These are phyloP conservation scores for Danaus melanippus DNA, from an alignment of 1,140 invertebrate species.

Conservation along the genomic window DNA sequence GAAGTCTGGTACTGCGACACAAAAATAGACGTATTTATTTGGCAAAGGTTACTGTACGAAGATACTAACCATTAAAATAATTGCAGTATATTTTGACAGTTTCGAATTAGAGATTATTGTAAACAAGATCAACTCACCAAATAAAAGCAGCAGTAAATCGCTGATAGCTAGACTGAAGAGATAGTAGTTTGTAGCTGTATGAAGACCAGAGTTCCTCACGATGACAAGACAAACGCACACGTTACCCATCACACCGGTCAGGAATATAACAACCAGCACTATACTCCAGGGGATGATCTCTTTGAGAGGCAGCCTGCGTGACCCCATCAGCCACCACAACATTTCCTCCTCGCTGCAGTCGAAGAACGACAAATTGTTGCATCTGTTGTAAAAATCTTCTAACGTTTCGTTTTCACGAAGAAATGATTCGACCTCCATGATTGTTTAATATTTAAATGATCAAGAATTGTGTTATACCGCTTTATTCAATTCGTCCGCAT, in stretches of 20 bases:
- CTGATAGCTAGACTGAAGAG: constrained; percentile 90
- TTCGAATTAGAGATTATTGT: no score
- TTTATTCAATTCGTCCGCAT: background rate
- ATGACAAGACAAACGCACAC: constrained; percentile 92
- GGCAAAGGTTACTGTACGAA: no score
- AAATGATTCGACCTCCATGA: constrained; percentile 42
- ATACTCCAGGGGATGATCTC: constrained; percentile 79
- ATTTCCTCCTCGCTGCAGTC: constrained; percentile 72
- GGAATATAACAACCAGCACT: constrained; percentile 85
- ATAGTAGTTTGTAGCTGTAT: constrained; percentile 93
- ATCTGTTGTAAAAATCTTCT: constrained; percentile 55
- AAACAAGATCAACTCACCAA: constrained; percentile 74
- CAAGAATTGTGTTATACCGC: background rate
- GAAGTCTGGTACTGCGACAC: no score
- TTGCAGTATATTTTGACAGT: no score
- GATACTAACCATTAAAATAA: no score
- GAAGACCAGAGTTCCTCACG: constrained; percentile 84
- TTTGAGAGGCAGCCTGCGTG: constrained; percentile 65
- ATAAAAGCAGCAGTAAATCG: constrained; percentile 80
- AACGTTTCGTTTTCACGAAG: constrained; percentile 53
- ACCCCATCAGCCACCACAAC: constrained; percentile 70
- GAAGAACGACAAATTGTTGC: constrained; percentile 58
- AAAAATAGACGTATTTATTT: no score
- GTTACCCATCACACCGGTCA: constrained; percentile 91
- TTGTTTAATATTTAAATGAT: constrained; percentile 14